phyloP scores from a whole-genome alignment of 2,113 vertebrate species.

The Saccopteryx bilineata region DNA sequence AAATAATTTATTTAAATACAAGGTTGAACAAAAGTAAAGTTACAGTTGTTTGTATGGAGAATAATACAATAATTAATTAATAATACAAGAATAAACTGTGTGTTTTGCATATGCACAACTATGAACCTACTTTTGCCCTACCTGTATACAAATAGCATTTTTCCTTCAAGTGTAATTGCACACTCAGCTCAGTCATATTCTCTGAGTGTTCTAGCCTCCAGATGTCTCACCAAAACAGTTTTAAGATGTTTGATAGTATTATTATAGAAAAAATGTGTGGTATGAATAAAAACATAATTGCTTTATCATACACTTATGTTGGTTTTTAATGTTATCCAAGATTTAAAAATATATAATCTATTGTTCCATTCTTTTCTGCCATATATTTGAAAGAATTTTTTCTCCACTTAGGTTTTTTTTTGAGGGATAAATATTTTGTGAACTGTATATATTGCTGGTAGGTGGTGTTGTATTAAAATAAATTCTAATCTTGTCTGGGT shows the following conservation, averaged over 20 bases:
- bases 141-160: neutral
- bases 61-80: neutral
- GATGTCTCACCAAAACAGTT: neutral
- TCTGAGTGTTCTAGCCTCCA: neutral
- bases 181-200: neutral
- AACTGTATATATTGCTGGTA: neutral
- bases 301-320: neutral
- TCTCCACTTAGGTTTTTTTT: neutral
- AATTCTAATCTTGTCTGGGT: neutral
- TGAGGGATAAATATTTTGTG: neutral
- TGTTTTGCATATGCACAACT: neutral
- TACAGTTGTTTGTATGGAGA: neutral
- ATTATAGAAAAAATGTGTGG: neutral
- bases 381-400: neutral
- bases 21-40: neutral
- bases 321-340: neutral
- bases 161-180: neutral
- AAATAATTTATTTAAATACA: slow-evolving; percentile 4
- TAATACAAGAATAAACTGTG: neutral
- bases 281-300: slow-evolving; percentile 17
- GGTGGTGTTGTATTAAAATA: neutral
- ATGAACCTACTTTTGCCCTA: neutral
- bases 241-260: neutral
- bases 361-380: neutral
- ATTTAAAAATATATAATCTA: neutral